Conservation (phyloP, 2,113 vertebrate species). For the Pygoscelis adeliae region DNA sequence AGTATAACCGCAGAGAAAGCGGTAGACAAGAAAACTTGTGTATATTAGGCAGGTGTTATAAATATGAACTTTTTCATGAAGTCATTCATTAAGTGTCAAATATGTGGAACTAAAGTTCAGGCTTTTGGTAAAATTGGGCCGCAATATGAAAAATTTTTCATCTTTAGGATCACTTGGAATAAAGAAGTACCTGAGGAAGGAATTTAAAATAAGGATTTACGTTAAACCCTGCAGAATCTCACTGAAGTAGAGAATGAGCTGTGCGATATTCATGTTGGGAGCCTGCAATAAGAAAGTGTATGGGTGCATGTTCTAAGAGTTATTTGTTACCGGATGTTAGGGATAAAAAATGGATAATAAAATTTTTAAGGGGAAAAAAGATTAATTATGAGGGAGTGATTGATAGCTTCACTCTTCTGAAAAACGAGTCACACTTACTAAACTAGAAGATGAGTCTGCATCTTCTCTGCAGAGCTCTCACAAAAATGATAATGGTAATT, state of each 20-base stretch:
- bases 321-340: neutral
- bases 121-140: neutral
- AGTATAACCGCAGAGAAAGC: neutral
- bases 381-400: neutral
- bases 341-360: neutral
- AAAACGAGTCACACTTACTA: neutral
- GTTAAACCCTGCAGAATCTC: neutral
- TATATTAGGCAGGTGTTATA: neutral
- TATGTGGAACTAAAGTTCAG: neutral
- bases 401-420: neutral
- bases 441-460: neutral
- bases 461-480: neutral
- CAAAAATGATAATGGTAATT: neutral
- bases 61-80: neutral
- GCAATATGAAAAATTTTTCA: neutral
- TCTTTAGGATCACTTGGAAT: neutral
- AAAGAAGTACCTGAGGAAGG: neutral
- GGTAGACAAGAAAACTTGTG: neutral
- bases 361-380: neutral
- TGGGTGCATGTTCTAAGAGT: neutral
- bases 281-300: neutral
- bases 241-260: neutral
- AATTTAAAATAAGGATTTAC: neutral
- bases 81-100: neutral
- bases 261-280: neutral